Evolutionary conservation across 2,888 invertebrate genomes (phyloP), one percentile per base, ranked within the genome.

Genomic region (Anarsia innoxiella): DNA sequence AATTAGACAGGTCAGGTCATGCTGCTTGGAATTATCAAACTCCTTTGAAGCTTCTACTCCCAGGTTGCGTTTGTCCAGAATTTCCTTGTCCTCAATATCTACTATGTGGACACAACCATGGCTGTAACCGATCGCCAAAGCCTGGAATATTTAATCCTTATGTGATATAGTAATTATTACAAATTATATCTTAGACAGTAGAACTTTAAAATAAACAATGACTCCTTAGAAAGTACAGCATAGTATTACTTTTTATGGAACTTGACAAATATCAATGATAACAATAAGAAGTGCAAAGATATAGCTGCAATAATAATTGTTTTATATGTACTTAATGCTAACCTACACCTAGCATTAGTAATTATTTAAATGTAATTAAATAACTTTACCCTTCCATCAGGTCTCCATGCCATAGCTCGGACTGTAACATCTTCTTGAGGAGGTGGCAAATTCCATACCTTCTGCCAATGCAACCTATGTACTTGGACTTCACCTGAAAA

Each of bases 381-480:
- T n/a, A n/a, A 19, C 8, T 90, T 66, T 56, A 96, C 90, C 78
- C 96, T 96, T 49, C 97, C 97, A 87, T 98, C 97, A 4, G 96
- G 95, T 68, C 97, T 88, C 97, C 97, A 98, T 34, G 94, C 91
- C 62, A 98, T 87, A 8, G 92, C 91, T 43, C 88, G 89, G 1
- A 95, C 93, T 25, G 86, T 87, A 11, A 90, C 83, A 56, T 89
- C 89, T 66, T 96, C 95, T 46, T 89, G 89, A 2, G 91, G 91
- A 2, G 96, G 90, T 31, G 89, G 86, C 45, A 96, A 85, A 37
- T 89, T 89, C 92, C 97, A 97, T 5, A 97, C 96, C 73, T 93
- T 92, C 64, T 97, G 95, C 96, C 96, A 97, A 39, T 94, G 93
- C 19, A 97, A 82, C 45, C 97, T 89, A 65, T 97, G 95, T 29